These are phyloP conservation scores for Cheirogaleus medius DNA, from an alignment of 2,113 vertebrate genomes.

Conservation along the genomic window DNA sequence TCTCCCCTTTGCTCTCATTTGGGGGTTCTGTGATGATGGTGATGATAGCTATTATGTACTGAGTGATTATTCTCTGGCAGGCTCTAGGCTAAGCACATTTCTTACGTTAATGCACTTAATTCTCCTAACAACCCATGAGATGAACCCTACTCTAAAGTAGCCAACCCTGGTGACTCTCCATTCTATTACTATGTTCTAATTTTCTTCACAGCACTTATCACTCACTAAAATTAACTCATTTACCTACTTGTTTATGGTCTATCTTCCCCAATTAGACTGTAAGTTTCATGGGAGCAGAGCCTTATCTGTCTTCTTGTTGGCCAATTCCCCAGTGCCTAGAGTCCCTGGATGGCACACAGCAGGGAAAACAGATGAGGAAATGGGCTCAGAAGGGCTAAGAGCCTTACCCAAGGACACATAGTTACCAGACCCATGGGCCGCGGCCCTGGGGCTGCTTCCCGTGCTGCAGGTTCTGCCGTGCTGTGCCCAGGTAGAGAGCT, in stretches of 20 bases:
- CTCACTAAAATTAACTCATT: constrained; percentile 69
- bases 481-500: neutral
- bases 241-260: constrained; percentile 56
- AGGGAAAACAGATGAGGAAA: constrained; percentile 29
- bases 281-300: constrained; percentile 61
- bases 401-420: neutral
- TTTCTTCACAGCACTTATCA: constrained; percentile 60
- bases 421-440: neutral
- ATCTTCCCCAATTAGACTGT: constrained; percentile 57
- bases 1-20: constrained; percentile 45
- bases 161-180: constrained; percentile 34
- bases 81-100: constrained; percentile 46
- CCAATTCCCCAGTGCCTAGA: neutral
- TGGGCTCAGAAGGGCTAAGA: neutral
- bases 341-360: neutral
- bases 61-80: constrained; percentile 48
- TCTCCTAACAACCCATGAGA: constrained; percentile 59
- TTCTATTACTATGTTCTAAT: constrained; percentile 44
- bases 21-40: constrained; percentile 13
- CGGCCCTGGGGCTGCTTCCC: neutral
- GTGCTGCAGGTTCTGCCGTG: neutral
- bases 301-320: constrained; percentile 59
- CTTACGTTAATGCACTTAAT: constrained; percentile 59
- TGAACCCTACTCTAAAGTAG: constrained; percentile 23
- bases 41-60: constrained; percentile 50